Evolutionary conservation across 2,888 invertebrate genomes (phyloP), one percentile per base, ranked within the genome.

Genomic region (Acrocyrtus sp.): DNA sequence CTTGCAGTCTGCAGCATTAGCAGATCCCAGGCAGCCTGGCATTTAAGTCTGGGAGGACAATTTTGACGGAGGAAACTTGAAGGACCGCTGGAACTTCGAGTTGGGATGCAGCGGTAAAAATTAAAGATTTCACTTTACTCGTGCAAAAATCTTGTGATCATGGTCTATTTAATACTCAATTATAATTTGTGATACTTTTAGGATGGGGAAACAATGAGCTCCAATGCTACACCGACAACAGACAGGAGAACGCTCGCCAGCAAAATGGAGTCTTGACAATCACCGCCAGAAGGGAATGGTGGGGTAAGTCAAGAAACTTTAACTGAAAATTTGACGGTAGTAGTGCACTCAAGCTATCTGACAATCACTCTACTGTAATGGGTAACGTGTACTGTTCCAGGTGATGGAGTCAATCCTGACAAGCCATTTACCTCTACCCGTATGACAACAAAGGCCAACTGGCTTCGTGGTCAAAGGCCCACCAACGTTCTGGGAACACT

Each of bases 171-270:
- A 8, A 5, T 4, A 26, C 10, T n/a, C 3, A 26, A 22, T n/a
- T 27, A 54, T 29, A 10, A 54, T 27, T 27, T 15, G 4, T 54
- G 27, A n/a, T n/a, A 29, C 27, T 6, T 10, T 15, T 56, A 77
- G 80, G 78, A n/a, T 50, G 56, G 19, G 76, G 78, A 8, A 80
- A 80, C 51, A 69, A 78, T 24, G 80, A 80, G 43, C 68, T 80
- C 17, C 80, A 80, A 51, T 80, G 80, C 62, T 80, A 80, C 72
- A 78, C 78, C 10, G 56, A 69, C 15, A 75, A 79, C 56, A 53
- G 78, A 57, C 0, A 12, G 0, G 80, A 78, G 62, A 80, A 80
- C 50, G 61, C 19, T 5, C 62, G 76, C 6, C 77, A 78, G 45
- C 75, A 79, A 67, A 75, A 77, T 62, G 77, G 80, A 10, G 21